Conservation (phyloP, 2,113 vertebrate genomes). For the Cynoglossus semilaevis region DNA sequence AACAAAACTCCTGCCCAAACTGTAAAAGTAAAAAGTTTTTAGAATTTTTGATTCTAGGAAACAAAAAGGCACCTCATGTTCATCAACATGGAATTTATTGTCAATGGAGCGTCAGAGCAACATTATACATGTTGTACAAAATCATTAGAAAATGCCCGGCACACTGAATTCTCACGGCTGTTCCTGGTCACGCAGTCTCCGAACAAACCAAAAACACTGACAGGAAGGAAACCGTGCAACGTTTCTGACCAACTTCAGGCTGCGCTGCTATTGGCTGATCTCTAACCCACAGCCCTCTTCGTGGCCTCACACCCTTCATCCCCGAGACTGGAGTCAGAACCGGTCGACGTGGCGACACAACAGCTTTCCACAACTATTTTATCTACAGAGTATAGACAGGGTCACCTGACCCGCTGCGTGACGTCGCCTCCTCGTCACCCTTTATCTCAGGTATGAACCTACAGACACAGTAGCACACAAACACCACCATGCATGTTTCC, state of each 20-base stretch:
- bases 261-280: constrained; percentile 21
- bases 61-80: constrained; percentile 26
- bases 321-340: constrained; percentile 8
- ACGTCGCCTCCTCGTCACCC: constrained; percentile 5
- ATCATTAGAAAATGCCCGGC: constrained; percentile 73
- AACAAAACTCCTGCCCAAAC: too few species aligned
- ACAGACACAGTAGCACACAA: constrained; percentile 55
- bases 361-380: constrained; percentile 39
- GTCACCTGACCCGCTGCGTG: constrained; percentile 1
- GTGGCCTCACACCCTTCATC: constrained; percentile 1
- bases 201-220: constrained; percentile 39
- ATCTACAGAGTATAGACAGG: constrained; percentile 41
- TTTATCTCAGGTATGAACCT: constrained; percentile 37
- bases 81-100: constrained; percentile 72
- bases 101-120: constrained; percentile 67
- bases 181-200: constrained; percentile 31
- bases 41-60: neutral
- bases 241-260: constrained; percentile 41
- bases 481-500: constrained; percentile 65
- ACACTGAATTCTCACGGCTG: constrained; percentile 39
- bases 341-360: constrained; percentile 19
- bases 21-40: neutral
- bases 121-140: constrained; percentile 74
- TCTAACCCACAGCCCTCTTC: constrained; percentile 10
- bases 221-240: constrained; percentile 41